Evolutionary conservation across 1,140 invertebrate species (phyloP).

Genomic region (Heterodera schachtii): DNA sequence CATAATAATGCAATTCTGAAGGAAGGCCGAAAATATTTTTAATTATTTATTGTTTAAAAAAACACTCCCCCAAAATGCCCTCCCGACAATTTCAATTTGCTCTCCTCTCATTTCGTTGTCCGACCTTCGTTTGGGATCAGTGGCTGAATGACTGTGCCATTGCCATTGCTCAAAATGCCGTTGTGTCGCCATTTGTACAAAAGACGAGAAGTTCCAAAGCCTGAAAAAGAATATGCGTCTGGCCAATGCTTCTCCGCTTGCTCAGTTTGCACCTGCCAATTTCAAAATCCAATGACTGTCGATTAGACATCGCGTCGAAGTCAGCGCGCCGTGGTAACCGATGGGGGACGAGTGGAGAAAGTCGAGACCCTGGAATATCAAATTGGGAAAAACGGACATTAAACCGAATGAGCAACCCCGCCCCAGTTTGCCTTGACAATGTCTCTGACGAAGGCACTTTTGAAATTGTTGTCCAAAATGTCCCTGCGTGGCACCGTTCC

Average conservation of each 20-base stretch:
- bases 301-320: constrained; percentile 49
- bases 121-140: constrained; percentile 46
- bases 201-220: constrained; percentile 51
- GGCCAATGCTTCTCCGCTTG: neutral
- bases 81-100: constrained; percentile 4
- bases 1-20: constrained; percentile 57
- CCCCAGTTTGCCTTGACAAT: constrained; percentile 47
- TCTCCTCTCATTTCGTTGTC: neutral
- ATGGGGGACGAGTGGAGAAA: constrained; percentile 52
- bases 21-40: neutral
- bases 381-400: too few relatives aligned
- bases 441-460: constrained; percentile 54
- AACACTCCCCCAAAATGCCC: neutral
- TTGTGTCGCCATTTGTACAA: constrained; percentile 54
- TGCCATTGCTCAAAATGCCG: constrained; percentile 42
- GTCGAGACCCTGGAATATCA: constrained; percentile 43
- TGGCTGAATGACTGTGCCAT: constrained; percentile 15
- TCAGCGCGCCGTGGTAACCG: constrained; percentile 50
- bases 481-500: neutral
- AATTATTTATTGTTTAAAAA: constrained; percentile 2
- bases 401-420: too few relatives aligned
- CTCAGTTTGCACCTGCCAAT: constrained; percentile 30
- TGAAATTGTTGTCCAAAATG: constrained; percentile 49
- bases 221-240: neutral
- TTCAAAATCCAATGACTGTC: constrained; percentile 57